These are phyloP conservation scores for Ctenomys sociabilis DNA, from an alignment of 2,113 vertebrate genomes.

Conservation along the genomic window DNA sequence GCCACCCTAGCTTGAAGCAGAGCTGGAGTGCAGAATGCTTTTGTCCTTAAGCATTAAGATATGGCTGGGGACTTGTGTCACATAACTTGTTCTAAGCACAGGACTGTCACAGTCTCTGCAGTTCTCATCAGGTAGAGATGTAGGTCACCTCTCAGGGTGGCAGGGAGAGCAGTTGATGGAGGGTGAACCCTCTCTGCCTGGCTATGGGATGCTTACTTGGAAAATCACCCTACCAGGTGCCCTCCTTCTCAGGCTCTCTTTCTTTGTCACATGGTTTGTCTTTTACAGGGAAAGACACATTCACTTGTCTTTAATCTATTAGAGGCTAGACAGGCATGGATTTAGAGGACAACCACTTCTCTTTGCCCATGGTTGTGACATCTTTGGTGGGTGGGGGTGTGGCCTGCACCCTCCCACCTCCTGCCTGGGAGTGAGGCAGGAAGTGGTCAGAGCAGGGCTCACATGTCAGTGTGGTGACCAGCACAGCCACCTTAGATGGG, in stretches of 20 bases:
- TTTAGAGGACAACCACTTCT: no score
- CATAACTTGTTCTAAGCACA: neutral
- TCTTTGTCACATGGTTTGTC: neutral
- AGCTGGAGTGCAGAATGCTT: neutral
- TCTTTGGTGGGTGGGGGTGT: rapidly evolving
- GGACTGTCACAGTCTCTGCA: rapidly evolving
- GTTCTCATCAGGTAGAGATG: neutral
- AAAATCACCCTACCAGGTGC: neutral
- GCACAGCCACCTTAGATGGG: neutral
- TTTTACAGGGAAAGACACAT: neutral
- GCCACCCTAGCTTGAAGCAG: neutral
- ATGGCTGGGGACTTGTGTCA: no score
- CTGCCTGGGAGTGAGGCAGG: no score
- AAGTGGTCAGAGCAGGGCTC: no score
- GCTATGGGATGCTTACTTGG: no score
- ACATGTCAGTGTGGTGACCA: neutral
- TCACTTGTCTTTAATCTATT: neutral
- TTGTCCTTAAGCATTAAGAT: neutral
- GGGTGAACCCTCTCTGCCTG: neutral
- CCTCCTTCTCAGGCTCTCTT: neutral
- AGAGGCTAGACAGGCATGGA: neutral
- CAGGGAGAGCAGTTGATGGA: rapidly evolving
- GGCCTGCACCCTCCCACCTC: no score
- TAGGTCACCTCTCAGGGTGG: no score
- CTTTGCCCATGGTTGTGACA: no score